A percentile compares a stretch with the other conserved stretches of the same genome.
Conservation (phyloP, 2,888 invertebrate species). For the Petrolisthes cinctipes region DNA sequence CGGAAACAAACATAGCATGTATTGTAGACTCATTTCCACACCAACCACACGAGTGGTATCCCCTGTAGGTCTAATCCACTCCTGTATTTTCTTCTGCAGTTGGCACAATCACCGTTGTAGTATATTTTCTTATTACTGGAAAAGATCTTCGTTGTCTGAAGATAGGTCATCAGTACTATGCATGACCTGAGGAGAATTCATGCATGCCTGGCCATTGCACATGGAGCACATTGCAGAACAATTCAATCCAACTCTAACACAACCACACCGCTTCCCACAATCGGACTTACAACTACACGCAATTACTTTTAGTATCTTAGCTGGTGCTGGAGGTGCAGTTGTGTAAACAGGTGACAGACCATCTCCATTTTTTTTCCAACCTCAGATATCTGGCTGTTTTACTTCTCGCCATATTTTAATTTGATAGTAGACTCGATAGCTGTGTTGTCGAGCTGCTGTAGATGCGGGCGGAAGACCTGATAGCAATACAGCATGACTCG, state of each 20-base stretch:
- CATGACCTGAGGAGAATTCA: conserved; percentile 56
- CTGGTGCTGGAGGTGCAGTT: conserved; percentile 25
- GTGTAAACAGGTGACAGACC: conserved; percentile 18
- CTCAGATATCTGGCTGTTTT: conserved; percentile 66
- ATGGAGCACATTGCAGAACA: conserved; percentile 67
- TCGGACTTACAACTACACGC: conserved; percentile 41
- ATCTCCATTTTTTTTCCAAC: conserved; percentile 66
- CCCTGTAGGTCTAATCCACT: no score
- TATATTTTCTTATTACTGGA: no score
- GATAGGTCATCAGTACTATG: no score
- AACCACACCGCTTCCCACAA: conserved; percentile 67
- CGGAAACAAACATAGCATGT: no score
- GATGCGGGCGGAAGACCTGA: conserved; percentile 69
- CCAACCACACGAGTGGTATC: no score
- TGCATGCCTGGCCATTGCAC: conserved; percentile 67
- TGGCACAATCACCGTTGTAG: no score
- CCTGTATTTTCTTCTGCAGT: no score
- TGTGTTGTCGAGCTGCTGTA: conserved; percentile 67
- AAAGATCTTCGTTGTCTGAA: no score
- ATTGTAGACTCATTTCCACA: no score
- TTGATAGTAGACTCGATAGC: conserved; percentile 67
- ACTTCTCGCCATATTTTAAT: conserved; percentile 66
- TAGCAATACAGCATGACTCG: conserved; percentile 67
- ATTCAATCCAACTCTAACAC: conserved; percentile 66
- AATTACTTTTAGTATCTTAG: conserved; percentile 26